These are phyloP conservation scores for Vanessa tameamea DNA, from an alignment of 1,140 invertebrate species.

Conservation along the genomic window DNA sequence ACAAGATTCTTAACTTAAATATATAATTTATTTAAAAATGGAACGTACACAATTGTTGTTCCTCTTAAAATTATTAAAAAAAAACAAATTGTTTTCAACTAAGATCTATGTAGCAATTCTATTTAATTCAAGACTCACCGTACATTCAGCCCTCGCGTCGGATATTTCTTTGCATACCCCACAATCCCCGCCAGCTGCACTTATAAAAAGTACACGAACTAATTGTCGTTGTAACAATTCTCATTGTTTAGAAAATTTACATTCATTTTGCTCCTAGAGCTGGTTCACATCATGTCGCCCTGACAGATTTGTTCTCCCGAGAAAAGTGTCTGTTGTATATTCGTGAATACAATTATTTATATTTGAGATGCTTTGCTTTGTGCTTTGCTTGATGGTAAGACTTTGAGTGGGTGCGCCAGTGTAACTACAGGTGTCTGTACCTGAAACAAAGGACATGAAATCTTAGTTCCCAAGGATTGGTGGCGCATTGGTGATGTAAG, in stretches of 20 bases:
- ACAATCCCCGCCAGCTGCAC: conserved; percentile 19
- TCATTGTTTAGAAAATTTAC: conserved; percentile 26
- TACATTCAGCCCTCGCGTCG: not conserved
- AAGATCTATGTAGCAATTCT: not conserved
- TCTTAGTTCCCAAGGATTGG: no score
- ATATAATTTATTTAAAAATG: not conserved
- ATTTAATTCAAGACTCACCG: conserved; percentile 4
- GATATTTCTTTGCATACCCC: not conserved
- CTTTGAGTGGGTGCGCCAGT: no score
- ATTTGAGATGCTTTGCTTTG: no score
- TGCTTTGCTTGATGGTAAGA: no score
- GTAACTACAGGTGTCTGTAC: no score
- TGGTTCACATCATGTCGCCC: not conserved
- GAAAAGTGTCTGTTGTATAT: not conserved
- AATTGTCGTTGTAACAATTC: conserved; percentile 32
- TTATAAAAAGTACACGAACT: conserved; percentile 21
- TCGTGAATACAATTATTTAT: no score
- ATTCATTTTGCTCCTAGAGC: conserved; percentile 11
- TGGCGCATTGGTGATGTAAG: no score
- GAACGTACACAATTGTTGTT: no score
- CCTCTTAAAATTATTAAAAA: no score
- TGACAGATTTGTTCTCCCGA: not conserved
- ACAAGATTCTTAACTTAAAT: not conserved
- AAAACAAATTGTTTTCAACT: not conserved
- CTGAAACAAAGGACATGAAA: no score